Evolutionary conservation across 2,797 vertebrate species (phyloP).

Genomic region (Oreochromis mossambicus): DNA sequence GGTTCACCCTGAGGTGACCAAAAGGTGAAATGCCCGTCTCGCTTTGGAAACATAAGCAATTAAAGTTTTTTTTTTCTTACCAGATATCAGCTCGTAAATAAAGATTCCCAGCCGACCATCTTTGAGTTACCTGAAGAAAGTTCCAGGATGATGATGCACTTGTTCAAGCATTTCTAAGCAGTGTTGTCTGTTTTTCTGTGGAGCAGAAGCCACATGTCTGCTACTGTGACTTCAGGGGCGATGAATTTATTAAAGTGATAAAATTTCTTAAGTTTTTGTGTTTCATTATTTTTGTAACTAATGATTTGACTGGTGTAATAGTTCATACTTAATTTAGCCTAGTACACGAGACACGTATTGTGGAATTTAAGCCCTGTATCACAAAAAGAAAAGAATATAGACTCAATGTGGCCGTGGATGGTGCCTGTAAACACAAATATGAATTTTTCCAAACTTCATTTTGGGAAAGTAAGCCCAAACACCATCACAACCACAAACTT

Average conservation of each 20-base stretch:
- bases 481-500: background rate
- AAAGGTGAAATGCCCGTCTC: constrained; percentile 40
- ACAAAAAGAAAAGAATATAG: background rate
- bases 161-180: background rate
- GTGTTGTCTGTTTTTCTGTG: background rate
- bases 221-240: background rate
- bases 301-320: too few relatives aligned
- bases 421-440: background rate
- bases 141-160: background rate
- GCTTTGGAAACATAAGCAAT: background rate
- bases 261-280: too few relatives aligned
- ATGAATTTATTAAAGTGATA: too few relatives aligned
- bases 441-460: background rate
- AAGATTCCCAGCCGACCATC: background rate
- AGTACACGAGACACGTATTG: too few relatives aligned
- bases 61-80: background rate
- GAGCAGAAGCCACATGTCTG: background rate
- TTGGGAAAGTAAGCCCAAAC: background rate
- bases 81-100: background rate
- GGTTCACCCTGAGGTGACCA: constrained; percentile 73
- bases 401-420: background rate
- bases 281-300: too few relatives aligned
- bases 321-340: too few relatives aligned
- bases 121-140: background rate
- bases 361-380: too few relatives aligned